Evolutionary conservation across 2,888 invertebrate genomes (phyloP).

Genomic region (Kryphioiulus occultus): DNA sequence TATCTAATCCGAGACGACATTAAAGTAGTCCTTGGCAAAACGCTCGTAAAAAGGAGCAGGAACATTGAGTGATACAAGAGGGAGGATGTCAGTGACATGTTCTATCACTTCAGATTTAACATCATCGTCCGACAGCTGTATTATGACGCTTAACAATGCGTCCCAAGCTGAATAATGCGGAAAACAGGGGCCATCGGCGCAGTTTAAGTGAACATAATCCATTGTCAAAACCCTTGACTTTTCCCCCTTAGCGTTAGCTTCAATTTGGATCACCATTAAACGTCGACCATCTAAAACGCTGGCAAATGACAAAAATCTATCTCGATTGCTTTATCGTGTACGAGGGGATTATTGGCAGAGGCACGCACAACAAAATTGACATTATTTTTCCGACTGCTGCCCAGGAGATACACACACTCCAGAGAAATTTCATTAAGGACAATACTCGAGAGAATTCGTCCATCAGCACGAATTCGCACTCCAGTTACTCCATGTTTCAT

Average conservation of each 20-base stretch:
- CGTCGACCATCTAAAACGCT: constrained; percentile 10
- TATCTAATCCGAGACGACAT: neutral
- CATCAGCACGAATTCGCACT: neutral
- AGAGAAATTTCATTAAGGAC: constrained; percentile 38
- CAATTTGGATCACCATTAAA: neutral
- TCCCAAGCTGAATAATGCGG: constrained; percentile 18
- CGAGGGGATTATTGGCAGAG: constrained; percentile 29
- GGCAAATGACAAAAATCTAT: constrained; percentile 28
- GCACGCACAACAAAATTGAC: neutral
- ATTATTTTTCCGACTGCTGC: neutral
- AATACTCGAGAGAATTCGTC: neutral
- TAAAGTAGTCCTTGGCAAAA: neutral
- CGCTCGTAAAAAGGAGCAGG: neutral
- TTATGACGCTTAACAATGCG: neutral
- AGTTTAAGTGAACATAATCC: constrained; percentile 38
- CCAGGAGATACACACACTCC: neutral
- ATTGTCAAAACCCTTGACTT: neutral
- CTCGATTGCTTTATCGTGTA: constrained; percentile 39
- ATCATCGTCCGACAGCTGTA: neutral
- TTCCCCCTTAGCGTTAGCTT: neutral
- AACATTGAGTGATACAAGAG: constrained; percentile 11
- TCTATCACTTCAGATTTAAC: constrained; percentile 32
- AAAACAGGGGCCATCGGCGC: neutral
- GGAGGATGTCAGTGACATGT: constrained; percentile 21
- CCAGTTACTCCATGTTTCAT: neutral